These are phyloP conservation scores for Limnothrissa miodon DNA, from an alignment of 2,113 vertebrate genomes.

Conservation along the genomic window DNA sequence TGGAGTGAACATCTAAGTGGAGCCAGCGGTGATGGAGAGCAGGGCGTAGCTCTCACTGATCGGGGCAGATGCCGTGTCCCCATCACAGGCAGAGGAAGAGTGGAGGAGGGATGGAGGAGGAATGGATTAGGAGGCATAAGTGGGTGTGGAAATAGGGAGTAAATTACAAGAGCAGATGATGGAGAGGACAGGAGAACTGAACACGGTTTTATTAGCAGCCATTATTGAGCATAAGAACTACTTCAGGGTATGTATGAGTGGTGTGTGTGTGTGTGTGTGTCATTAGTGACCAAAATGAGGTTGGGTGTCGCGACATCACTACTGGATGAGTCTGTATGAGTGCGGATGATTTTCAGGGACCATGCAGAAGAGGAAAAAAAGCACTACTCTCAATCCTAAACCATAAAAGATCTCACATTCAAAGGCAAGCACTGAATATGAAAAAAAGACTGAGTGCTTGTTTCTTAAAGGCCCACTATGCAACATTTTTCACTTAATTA, in stretches of 20 bases:
- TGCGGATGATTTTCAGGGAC: not conserved
- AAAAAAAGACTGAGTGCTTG: not conserved
- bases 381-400: not conserved
- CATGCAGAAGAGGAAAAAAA: not conserved
- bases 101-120: not conserved
- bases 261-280: not conserved
- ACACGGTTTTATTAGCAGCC: slow-evolving; percentile 55
- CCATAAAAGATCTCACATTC: not conserved
- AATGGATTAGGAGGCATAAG: not conserved
- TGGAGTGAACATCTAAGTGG: slow-evolving; percentile 47
- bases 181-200: slow-evolving; percentile 47
- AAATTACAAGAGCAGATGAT: slow-evolving; percentile 53
- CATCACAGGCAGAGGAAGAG: not conserved
- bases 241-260: slow-evolving; percentile 35
- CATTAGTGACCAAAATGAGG: not conserved
- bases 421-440: not conserved
- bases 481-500: too few species aligned
- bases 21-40: slow-evolving; percentile 47
- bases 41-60: slow-evolving; percentile 22
- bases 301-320: not conserved
- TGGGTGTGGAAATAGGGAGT: slow-evolving; percentile 22
- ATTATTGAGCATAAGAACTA: slow-evolving; percentile 50
- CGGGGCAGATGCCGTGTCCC: not conserved
- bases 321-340: not conserved
- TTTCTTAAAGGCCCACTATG: not conserved